Conservation (phyloP, 2,797 vertebrate genomes). For the Taeniopygia guttata region DNA sequence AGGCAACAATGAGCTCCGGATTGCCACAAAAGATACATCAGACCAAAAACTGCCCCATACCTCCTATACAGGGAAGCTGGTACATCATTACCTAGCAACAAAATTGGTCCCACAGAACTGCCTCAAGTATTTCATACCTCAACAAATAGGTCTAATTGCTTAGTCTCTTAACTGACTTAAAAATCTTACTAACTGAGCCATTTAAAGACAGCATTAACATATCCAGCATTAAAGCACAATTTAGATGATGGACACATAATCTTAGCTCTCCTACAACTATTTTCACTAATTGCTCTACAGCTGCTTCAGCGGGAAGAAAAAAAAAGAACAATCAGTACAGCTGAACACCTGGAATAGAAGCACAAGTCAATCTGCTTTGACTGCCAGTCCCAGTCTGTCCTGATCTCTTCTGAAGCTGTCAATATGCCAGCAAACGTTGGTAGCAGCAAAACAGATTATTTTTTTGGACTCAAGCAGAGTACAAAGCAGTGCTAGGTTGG, state of each 20-base stretch:
- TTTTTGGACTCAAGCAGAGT: background rate
- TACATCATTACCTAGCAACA: background rate
- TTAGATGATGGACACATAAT: slow-evolving; percentile 18
- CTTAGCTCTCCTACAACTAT: background rate
- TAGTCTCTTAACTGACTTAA: background rate
- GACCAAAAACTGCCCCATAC: background rate
- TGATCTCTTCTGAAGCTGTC: background rate
- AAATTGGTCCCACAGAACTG: background rate
- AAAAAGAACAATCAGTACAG: background rate
- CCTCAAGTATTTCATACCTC: background rate
- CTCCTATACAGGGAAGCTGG: background rate
- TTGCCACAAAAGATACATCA: fast-evolving
- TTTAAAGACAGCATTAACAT: slow-evolving; percentile 33
- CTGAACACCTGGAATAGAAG: background rate
- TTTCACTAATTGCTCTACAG: slow-evolving; percentile 3
- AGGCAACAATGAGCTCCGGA: background rate
- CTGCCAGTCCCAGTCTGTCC: background rate
- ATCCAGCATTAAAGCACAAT: background rate
- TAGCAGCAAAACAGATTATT: background rate
- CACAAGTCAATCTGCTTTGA: background rate
- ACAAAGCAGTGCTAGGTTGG: background rate
- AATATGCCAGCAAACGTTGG: background rate
- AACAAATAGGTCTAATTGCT: slow-evolving; percentile 1
- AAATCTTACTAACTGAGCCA: background rate
- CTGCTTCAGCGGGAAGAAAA: background rate